Base-by-base conservation (phyloP, 2,797 vertebrate genomes). In the Amazonetta brasiliensis region DNA sequence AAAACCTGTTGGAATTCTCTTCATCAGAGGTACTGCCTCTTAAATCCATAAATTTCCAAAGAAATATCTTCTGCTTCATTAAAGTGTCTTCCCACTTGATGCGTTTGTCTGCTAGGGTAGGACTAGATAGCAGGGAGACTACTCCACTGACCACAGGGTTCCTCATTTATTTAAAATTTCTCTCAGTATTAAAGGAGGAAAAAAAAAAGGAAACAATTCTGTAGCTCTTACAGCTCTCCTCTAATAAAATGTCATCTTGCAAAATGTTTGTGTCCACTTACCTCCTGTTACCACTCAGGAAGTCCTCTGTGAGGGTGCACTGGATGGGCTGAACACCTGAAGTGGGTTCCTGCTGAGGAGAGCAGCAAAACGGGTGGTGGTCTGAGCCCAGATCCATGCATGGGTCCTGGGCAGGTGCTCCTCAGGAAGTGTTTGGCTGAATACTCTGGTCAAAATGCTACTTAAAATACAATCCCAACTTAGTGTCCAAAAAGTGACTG, bases 301-400 rank as follows among this genome's bases (percentile, higher is more conserved):
- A 76, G 62, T 33, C 31, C 9, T 14, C 23, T 11, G 0, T 12
- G 2, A 35, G 75, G 81, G 58, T 22, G 43, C 2, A 2, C 20
- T 30, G 69, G n/a, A 6, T 76, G 62, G 54, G 15, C 26, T 90
- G 89, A 71, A 48, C 28, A 12, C 30, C 59, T 54, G 37, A 11
- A n/a, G 37, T 6, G 52, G 46, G 16, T 8, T 90, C 58, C 86
- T 54, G 41, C 43, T 44, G 94, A 22, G 50, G 31, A 31, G 62
- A 68, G 80, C 12, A 31, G 71, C 16, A 64, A 26, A 58, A 15
- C 1, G 1, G 35, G 3, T 3, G 10, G 58, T 11, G 59, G 5
- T 20, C 20, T 0, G 12, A 73, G 15, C 44, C 55, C 72, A 7
- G 59, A 12, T 26, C 50, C 33, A 1, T 3, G 0, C 1, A 0